Base-by-base conservation (phyloP, 2,888 invertebrate species). In the Stenchaetothrips biformis region DNA sequence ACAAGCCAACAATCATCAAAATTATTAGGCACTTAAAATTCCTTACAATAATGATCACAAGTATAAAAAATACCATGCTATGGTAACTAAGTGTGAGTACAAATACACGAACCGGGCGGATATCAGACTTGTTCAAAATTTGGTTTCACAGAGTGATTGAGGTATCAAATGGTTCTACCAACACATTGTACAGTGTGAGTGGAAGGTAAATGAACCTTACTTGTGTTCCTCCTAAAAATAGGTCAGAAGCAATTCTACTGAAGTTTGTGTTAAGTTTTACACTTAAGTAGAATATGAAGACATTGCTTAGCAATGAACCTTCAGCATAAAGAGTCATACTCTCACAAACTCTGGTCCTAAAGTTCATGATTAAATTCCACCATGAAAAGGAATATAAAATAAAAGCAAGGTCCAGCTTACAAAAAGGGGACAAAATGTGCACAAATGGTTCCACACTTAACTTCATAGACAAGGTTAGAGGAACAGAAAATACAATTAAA, bases 121-220 rank as follows among this genome's bases (percentile, higher is more conserved):
- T 74, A 74, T 74, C 67, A 74, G 67, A 74, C 67, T 74, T 74
- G 67, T 74, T 74, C 21, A 74, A 67, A 74, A 74, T 74, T 74
- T 74, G 67, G 67, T 74, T 74, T 74, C 67, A 74, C 67, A 74
- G 25, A 25, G 67, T 74, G 67, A 74, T 21, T 25, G 67, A 74
- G 67, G 67, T 74, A 74, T 74, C 67, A 74, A 74, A 74, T 74
- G 67, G 67, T 74, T 74, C 67, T 74, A 74, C 67, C 25, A 74
- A 25, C 25, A 74, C 25, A 74, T 21, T 74, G 37, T 7, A 53
- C 16, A 25, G 67, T 25, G 67, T 74, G 25, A 21, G 25, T 11
- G 67, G 67, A 74, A 74, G 53, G 18, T 13, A 74, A 25, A 74
- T 74, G 13, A 7, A 74, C 8, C 25, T 74, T 8, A 25, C 7